A percentile compares a stretch with the other conserved stretches of the same genome.
These are phyloP conservation scores for Drosophila sp. DNA, from an alignment of 1,140 invertebrate genomes.

Conservation along the genomic window DNA sequence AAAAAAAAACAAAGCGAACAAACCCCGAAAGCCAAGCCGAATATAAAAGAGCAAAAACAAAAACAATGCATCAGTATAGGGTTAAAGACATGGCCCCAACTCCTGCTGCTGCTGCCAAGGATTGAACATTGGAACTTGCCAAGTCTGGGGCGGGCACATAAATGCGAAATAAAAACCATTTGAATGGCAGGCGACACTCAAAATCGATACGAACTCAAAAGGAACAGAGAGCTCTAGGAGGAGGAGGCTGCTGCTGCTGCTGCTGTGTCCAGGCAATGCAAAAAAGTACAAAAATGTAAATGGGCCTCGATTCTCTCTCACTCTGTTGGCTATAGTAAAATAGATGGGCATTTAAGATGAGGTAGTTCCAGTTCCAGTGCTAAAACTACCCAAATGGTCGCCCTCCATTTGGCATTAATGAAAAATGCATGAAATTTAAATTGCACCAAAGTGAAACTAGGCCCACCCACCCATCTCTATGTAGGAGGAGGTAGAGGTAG, in stretches of 20 bases:
- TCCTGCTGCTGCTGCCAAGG: background rate
- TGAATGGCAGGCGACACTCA: constrained; percentile 80
- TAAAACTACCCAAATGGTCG: constrained; percentile 44
- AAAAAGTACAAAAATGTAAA: constrained; percentile 60
- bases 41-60: constrained; percentile 35
- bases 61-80: constrained; percentile 35
- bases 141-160: constrained; percentile 63
- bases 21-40: constrained; percentile 35
- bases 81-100: constrained; percentile 38
- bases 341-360: constrained; percentile 78
- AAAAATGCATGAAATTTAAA: constrained; percentile 81
- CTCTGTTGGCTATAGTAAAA: constrained; percentile 63
- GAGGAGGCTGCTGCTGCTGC: no score
- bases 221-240: constrained; percentile 8
- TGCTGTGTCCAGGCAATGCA: constrained; percentile 27
- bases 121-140: constrained; percentile 61
- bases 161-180: constrained; percentile 78
- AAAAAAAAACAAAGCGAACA: constrained; percentile 36
- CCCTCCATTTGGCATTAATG: constrained; percentile 63
- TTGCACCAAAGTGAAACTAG: constrained; percentile 67
- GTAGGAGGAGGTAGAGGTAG: constrained; percentile 20
- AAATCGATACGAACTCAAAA: constrained; percentile 70
- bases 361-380: constrained; percentile 24
- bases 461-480: background rate
- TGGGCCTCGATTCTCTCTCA: constrained; percentile 33